Base-by-base conservation (phyloP, 1,140 invertebrate genomes). In the Cephus cinctus region DNA sequence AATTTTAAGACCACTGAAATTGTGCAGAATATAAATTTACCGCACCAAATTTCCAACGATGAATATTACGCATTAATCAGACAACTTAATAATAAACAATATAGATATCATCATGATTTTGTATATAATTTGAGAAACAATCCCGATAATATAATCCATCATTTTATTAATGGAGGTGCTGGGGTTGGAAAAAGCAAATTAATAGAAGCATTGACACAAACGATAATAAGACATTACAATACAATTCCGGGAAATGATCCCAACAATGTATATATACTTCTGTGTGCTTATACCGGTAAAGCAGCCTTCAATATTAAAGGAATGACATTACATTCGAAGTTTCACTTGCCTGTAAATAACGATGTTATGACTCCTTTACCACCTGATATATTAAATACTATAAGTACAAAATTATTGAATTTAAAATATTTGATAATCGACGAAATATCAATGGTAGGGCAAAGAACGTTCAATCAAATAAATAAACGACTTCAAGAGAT, bases 241-340 rank as follows among this genome's bases (percentile, higher is more conserved):
- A 15, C 15, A 23, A 3, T 19, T n/a, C n/a, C n/a, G n/a, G 21
- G 34, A 23, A 14, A 18, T 11, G 18, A 45, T 1, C 22, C 31
- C 5, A 42, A 50, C 23, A 1, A n/a, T 15, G n/a, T 50, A 9
- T 5, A 31, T 44, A 39, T 64, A 12, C n/a, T 63, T 12, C 30
- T 55, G 19, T 50, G 47, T 30, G 65, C 65, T 27, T 43, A 47
- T 22, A 65, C 63, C 6, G 69, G 66, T 12, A 66, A 63, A 52
- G 67, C 69, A 6, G 62, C 65, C 8, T 48, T 54, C 34, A 44
- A 50, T 39, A 54, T 69, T n/a, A 34, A 30, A 25, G 69, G 67
- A 19, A 45, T 56, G 34, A 69, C 62, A 6, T 11, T 67, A 9
- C 66, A 69, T 35, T 43, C 35, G 23, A 51, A 57, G 34, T 65